A percentile compares a stretch with the other conserved stretches of the same genome.
Evolutionary conservation across 2,888 invertebrate species (phyloP).

Genomic region (Athrips mouffetella): DNA sequence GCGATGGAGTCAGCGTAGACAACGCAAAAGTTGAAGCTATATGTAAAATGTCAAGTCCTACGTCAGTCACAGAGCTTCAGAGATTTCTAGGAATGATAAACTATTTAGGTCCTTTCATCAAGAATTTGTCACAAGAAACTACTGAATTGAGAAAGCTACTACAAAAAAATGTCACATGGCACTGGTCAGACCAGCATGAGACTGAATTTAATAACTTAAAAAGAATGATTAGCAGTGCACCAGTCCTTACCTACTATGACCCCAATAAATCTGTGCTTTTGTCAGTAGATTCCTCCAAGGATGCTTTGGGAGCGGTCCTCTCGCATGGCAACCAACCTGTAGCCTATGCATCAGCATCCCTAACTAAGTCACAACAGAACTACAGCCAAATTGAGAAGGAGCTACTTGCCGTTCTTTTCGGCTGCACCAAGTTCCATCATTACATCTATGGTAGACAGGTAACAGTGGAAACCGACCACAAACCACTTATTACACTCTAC

Average conservation of each 20-base stretch:
- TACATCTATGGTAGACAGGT: conserved; percentile 5
- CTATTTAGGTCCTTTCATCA: conserved; percentile 23
- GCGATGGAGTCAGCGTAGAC: conserved; percentile 21
- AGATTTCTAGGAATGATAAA: conserved; percentile 28
- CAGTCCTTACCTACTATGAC: conserved; percentile 22
- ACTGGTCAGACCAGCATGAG: conserved; percentile 30
- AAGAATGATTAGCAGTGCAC: conserved; percentile 20
- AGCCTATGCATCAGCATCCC: conserved; percentile 17
- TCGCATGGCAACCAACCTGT: conserved; percentile 19
- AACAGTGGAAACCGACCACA: conserved; percentile 17
- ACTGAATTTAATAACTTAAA: conserved; percentile 21
- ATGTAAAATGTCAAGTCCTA: conserved; percentile 22
- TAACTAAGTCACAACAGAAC: not conserved
- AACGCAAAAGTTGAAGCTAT: conserved; percentile 22
- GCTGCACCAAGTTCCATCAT: conserved; percentile 19
- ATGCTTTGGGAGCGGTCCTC: conserved; percentile 17
- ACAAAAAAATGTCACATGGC: conserved; percentile 28
- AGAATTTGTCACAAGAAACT: conserved; percentile 20
- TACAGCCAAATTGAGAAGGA: conserved; percentile 22
- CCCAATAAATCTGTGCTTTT: conserved; percentile 3
- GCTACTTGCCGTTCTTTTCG: conserved; percentile 20
- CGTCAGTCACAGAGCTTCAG: conserved; percentile 21
- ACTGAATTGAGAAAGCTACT: conserved; percentile 21
- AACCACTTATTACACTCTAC: conserved; percentile 19
- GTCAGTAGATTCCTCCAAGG: conserved; percentile 18